A percentile compares a stretch with the other conserved stretches of the same genome.
Conservation (phyloP, 2,888 invertebrate genomes). For the Alviniconcha strummeri region DNA sequence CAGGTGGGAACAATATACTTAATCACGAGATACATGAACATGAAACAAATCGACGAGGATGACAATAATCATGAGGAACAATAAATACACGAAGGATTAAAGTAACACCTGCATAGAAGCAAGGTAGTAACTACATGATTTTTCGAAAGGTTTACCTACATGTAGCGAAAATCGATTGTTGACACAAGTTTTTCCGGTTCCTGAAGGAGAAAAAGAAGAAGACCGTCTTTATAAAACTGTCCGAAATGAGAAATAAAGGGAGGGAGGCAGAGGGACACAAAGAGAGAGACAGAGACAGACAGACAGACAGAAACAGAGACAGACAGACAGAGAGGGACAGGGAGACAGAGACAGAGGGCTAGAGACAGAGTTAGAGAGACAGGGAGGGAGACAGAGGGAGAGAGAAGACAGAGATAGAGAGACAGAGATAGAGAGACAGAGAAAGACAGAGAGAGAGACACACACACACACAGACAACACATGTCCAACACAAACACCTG, state of each 20-base stretch:
- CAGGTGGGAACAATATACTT: too few species aligned
- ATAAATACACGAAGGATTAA: too few species aligned
- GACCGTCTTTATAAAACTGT: background rate
- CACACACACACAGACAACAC: background rate
- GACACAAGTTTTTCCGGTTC: slow-evolving; percentile 89
- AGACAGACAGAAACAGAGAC: background rate
- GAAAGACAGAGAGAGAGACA: background rate
- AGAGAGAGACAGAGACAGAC: background rate
- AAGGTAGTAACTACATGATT: too few species aligned
- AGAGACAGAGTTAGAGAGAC: too few species aligned
- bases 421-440: background rate
- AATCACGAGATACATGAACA: too few species aligned
- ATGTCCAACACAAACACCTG: background rate
- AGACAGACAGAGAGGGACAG: background rate
- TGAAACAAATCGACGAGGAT: too few species aligned
- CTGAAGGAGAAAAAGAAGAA: slow-evolving; percentile 47
- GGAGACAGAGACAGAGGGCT: too few species aligned
- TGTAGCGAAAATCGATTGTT: slow-evolving; percentile 88
- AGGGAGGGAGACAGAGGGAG: background rate
- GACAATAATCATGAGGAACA: too few species aligned
- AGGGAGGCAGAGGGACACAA: background rate
- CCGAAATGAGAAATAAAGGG: too few species aligned
- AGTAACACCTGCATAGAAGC: too few species aligned
- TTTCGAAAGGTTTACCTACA: slow-evolving; percentile 59
- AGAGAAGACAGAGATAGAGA: background rate